Base-by-base conservation (phyloP, 2,113 vertebrate species). In the Hylia prasina region DNA sequence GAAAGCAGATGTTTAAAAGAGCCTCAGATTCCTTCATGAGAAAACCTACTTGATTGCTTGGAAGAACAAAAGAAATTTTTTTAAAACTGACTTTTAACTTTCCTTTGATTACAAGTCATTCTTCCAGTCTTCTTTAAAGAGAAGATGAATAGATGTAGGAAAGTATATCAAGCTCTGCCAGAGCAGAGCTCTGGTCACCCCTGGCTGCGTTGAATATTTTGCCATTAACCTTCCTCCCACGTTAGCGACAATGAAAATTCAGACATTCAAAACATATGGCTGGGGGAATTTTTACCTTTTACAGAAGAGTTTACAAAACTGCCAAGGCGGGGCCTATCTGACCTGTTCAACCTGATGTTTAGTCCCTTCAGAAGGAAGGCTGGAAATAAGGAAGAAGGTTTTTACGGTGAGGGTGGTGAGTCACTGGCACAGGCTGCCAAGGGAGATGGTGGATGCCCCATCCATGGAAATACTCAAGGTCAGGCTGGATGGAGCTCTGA, bases 191-290 rank as follows among this genome's bases (percentile, higher is more conserved):
- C 44, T 71, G 56, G 71, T 39, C 53, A 54, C 35, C 39, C 54
- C 50, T 33, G 19, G 30, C 45, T 53, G 7, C 22, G 8, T n/a
- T 53, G 33, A 64, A 64, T 64, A 40, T 78, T 87, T 92, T 89
- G 64, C 44, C 9, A 8, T 63, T 68, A 89, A 78, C 35, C 31
- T 84, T 75, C 31, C 15, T 77, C 58, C 39, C 25, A 39, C 0
- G 0, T 47, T 54, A 70, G 20, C 0, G 0, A 23, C 57, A 66
- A 44, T 1, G 2, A 47, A 24, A 58, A 91, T 71, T 63, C 51
- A 44, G 15, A 33, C 69, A 23, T 47, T 35, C 53, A 42, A 92
- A 92, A 83, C 10, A 11, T 35, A 13, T 2, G 23, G 13, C 24
- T 5, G 11, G 20, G 20, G 16, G 9, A 54, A 70, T 60, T 82